Base-by-base conservation (phyloP, 2,113 vertebrate species). In the Menidia beryllina region DNA sequence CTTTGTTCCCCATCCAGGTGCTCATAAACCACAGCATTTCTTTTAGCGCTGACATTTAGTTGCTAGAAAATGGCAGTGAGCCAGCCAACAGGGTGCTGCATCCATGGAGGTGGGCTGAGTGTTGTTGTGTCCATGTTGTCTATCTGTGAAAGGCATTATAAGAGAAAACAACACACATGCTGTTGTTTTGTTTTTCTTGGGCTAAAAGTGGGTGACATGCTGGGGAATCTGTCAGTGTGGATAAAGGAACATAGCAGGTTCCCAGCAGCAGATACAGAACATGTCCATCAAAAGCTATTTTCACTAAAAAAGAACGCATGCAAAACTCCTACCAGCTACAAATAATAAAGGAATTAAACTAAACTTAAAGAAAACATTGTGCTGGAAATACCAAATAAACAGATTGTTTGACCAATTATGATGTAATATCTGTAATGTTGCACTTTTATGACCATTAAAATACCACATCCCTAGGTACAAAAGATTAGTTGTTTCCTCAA, bases 21-120 rank as follows among this genome's bases (percentile, higher is more conserved):
- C 80, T 87, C 82, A 85, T 92, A 93, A 93, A 93, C 65, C 67
- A 85, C 68, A 74, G 61, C 67, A 38, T 81, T 88, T 69, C 83
- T 76, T 86, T 56, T 74, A 61, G 52, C 69, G 19, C 64, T 90
- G 88, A 91, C 89, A 90, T 89, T 91, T 82, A 87, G 82, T 79
- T 68, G 75, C 72, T 66, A 25, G 58, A 79, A 87, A 73, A 82
- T 87, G 89, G 86, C 81, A 3, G 19, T 0, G 20, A 69, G 89
- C 87, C 86, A 88, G 79, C 50, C 72, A 69, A 41, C 58, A 55
- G 62, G 57, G 63, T 69, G 45, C 54, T 62, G 58, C 55, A 39
- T 81, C 71, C 43, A 73, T 66, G 58, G 72, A 74, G 54, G 62
- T 77, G 58, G 51, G 56, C 70, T 69, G 59, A 58, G 50, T 67